Percentiles rank a stretch among this genome's conserved stretches.
These are phyloP conservation scores for Sinocyclocheilus rhinocerous DNA, from an alignment of 2,113 vertebrate genomes.

Conservation along the genomic window DNA sequence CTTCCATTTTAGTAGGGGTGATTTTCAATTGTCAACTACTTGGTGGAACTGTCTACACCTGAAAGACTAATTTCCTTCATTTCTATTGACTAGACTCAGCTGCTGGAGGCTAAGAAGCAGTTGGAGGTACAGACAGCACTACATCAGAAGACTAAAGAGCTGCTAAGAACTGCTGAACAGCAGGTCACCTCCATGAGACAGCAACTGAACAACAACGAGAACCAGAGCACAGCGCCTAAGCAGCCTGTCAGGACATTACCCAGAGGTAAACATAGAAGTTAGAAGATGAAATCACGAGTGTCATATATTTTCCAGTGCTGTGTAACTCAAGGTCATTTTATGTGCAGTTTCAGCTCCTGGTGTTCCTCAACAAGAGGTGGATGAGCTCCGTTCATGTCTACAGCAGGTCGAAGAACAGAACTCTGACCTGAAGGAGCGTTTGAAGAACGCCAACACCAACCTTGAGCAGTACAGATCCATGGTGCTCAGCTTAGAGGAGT, in stretches of 20 bases:
- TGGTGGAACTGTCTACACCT: not conserved
- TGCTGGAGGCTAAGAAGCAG: constrained; percentile 90
- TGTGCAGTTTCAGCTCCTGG: constrained; percentile 45
- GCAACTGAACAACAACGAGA: constrained; percentile 81
- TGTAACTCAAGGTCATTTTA: not conserved
- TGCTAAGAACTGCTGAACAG: constrained; percentile 88
- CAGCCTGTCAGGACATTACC: constrained; percentile 58
- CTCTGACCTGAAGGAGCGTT: constrained; percentile 84
- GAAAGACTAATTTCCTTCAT: not conserved
- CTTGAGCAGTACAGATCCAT: constrained; percentile 91
- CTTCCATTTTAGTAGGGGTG: not conserved
- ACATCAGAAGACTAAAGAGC: constrained; percentile 89
- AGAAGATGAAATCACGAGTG: not conserved
- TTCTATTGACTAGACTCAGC: constrained; percentile 77
- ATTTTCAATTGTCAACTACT: not conserved
- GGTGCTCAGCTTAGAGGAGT: constrained; percentile 91
- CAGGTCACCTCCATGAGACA: constrained; percentile 82
- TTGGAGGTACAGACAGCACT: constrained; percentile 85
- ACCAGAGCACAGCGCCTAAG: constrained; percentile 68
- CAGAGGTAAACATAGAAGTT: constrained; percentile 58
- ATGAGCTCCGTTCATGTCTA: constrained; percentile 82
- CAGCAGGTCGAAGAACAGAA: constrained; percentile 85
- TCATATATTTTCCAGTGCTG: not conserved
- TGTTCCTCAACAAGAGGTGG: constrained; percentile 75
- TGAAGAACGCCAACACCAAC: constrained; percentile 83